These are phyloP conservation scores for Halesus radiatus DNA, from an alignment of 1,140 invertebrate species.

Conservation along the genomic window DNA sequence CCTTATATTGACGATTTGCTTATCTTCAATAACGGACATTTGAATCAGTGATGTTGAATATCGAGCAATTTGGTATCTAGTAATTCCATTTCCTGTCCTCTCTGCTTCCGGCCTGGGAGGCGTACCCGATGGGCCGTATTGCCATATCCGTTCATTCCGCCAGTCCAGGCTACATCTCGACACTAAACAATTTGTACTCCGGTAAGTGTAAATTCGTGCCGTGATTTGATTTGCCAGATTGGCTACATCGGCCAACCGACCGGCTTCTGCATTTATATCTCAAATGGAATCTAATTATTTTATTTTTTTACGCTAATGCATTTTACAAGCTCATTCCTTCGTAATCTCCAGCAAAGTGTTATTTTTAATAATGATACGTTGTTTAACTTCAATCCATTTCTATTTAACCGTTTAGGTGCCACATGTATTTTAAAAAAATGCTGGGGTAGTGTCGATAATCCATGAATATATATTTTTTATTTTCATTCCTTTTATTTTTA, in stretches of 20 bases:
- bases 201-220: not conserved
- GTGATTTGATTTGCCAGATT: slow-evolving; percentile 21
- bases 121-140: slow-evolving; percentile 12
- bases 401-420: too few species aligned
- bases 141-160: slow-evolving; percentile 28
- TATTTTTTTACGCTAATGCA: too few species aligned
- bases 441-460: too few species aligned
- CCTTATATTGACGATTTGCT: not conserved
- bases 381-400: too few species aligned
- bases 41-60: slow-evolving; percentile 20
- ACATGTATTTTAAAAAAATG: too few species aligned
- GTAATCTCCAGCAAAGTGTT: too few species aligned
- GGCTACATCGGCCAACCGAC: not conserved
- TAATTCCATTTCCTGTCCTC: slow-evolving; percentile 37
- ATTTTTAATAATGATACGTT: too few species aligned
- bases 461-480: too few species aligned
- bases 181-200: slow-evolving; percentile 13
- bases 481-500: too few species aligned
- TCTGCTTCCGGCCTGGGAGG: slow-evolving; percentile 15
- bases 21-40: not conserved
- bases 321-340: too few species aligned
- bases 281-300: too few species aligned
- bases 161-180: not conserved
- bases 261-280: too few species aligned
- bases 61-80: slow-evolving; percentile 28